Conservation (phyloP, 2,888 invertebrate species). For the Axea sp. region DNA sequence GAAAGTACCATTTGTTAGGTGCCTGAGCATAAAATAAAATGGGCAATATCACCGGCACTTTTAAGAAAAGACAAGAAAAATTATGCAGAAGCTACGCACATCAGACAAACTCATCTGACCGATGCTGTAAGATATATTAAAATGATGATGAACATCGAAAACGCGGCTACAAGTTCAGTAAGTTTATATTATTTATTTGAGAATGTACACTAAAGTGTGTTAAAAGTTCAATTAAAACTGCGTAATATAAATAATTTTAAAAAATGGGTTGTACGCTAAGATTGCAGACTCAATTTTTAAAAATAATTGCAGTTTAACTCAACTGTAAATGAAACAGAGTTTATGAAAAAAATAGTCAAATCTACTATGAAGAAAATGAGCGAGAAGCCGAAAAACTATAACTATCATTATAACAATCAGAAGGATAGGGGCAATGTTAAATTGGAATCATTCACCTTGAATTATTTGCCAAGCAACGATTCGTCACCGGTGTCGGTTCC, state of each 20-base stretch:
- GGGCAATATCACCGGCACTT: conserved; percentile 79
- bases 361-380: conserved; percentile 56
- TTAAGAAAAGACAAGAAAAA: conserved; percentile 82
- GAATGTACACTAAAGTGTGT: no score
- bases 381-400: conserved; percentile 57
- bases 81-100: conserved; percentile 78
- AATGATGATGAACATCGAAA: conserved; percentile 62
- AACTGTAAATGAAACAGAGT: conserved; percentile 47
- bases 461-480: conserved; percentile 53
- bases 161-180: conserved; percentile 51
- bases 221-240: no score
- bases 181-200: conserved; percentile 10
- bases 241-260: background rate
- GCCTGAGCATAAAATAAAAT: conserved; percentile 70
- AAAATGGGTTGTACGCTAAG: no score
- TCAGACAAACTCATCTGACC: conserved; percentile 80
- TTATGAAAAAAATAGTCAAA: conserved; percentile 50
- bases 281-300: no score
- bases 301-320: conserved; percentile 52
- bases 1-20: no score
- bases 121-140: conserved; percentile 78
- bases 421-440: conserved; percentile 41
- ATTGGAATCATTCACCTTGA: conserved; percentile 52
- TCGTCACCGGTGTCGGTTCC: conserved; percentile 37
- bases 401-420: conserved; percentile 39